Conservation (phyloP, 2,888 invertebrate species). For the Octonoba sinensis region DNA sequence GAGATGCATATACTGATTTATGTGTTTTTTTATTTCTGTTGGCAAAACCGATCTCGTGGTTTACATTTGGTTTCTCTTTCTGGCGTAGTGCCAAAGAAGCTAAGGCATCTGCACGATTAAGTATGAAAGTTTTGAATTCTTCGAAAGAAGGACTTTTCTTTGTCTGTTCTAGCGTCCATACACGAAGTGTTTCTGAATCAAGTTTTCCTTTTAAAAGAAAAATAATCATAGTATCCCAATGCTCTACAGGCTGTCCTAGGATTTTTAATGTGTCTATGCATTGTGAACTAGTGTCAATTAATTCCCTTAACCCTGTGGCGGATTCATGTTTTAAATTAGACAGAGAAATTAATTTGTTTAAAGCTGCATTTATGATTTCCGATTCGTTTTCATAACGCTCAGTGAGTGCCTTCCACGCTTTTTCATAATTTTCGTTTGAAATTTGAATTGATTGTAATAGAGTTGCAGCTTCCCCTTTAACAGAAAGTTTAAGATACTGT, state of each 20-base stretch:
- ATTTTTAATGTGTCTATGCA: conserved; percentile 17
- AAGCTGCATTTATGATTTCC: neutral
- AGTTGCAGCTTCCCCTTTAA: neutral
- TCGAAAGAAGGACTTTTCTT: neutral
- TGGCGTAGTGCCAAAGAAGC: neutral
- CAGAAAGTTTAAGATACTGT: neutral
- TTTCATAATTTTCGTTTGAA: conserved; percentile 5
- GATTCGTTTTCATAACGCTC: neutral
- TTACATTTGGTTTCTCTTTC: neutral
- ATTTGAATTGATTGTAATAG: neutral
- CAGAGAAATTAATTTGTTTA: conserved; percentile 2
- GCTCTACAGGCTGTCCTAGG: conserved; percentile 12
- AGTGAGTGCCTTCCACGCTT: neutral
- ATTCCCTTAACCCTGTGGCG: neutral
- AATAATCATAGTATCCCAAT: conserved; percentile 17
- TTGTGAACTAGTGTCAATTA: conserved; percentile 5
- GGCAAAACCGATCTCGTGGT: neutral
- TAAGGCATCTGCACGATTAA: neutral
- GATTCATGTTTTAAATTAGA: neutral
- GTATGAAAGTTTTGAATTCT: neutral
- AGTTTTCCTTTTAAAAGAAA: conserved; percentile 10
- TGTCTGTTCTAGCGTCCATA: neutral
- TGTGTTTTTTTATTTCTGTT: neutral
- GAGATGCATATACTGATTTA: too few relatives aligned
- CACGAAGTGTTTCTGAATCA: neutral